A percentile compares a stretch with the other conserved stretches of the same genome.
phyloP scores from a whole-genome alignment of 2,888 invertebrate species.

The Priocnemis perturbator region DNA sequence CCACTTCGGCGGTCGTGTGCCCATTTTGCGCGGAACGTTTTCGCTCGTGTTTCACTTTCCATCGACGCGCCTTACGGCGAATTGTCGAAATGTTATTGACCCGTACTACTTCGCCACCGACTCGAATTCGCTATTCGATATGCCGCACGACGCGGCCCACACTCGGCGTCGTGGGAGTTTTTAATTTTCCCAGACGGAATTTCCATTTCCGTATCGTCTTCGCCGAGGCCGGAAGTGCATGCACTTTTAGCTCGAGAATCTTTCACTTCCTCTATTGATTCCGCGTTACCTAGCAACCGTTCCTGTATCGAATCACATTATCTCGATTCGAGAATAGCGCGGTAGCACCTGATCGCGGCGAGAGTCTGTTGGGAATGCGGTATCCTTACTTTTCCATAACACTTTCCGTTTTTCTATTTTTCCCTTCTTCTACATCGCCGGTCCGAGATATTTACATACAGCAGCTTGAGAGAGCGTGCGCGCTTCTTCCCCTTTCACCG shows the following conservation, averaged over 20 bases:
- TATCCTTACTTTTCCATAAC: slow-evolving; percentile 41
- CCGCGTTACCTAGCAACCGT: slow-evolving; percentile 37
- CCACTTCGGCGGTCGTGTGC: too few species aligned
- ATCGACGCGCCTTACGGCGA: too few species aligned
- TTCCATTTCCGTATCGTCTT: too few species aligned
- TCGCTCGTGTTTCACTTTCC: too few species aligned
- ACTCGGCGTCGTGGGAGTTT: too few species aligned
- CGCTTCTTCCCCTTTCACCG: slow-evolving; percentile 8
- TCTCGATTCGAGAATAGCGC: slow-evolving; percentile 49
- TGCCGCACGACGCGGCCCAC: too few species aligned
- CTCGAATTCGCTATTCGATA: too few species aligned
- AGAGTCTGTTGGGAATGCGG: slow-evolving; percentile 32
- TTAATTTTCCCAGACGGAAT: too few species aligned
- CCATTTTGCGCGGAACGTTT: too few species aligned
- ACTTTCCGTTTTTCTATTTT: slow-evolving; percentile 38
- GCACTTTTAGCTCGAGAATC: slow-evolving; percentile 25
- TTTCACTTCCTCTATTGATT: slow-evolving; percentile 44
- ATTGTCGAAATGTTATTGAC: too few species aligned
- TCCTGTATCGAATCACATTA: slow-evolving; percentile 46
- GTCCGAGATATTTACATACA: slow-evolving; percentile 31
- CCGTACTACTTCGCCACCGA: too few species aligned
- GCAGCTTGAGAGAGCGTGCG: not conserved
- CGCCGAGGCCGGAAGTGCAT: slow-evolving; percentile 16
- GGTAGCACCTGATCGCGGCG: slow-evolving; percentile 36
- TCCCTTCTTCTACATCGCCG: slow-evolving; percentile 26